A percentile compares a stretch with the other conserved stretches of the same genome.
Evolutionary conservation across 2,888 invertebrate genomes (phyloP).

Genomic region (Melanchra persicariae): DNA sequence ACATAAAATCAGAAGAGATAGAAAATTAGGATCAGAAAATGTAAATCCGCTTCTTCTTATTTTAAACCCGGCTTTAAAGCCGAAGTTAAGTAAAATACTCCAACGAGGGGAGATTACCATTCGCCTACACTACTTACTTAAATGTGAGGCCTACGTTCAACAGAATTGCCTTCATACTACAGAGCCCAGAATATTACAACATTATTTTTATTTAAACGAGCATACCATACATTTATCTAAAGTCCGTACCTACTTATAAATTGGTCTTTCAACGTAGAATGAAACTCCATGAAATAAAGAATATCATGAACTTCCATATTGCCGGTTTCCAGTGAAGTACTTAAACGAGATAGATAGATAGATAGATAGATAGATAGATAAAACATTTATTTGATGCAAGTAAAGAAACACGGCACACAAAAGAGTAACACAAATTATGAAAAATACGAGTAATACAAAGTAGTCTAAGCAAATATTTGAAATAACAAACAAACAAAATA

Average conservation of each 20-base stretch:
- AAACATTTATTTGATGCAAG: no score
- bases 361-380: no score
- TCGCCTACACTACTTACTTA: conserved; percentile 24
- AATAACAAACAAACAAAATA: no score
- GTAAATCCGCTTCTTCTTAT: conserved; percentile 9
- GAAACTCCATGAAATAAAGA: background rate
- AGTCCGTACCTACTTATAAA: background rate
- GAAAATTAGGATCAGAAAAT: conserved; percentile 3
- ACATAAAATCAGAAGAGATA: conserved; percentile 9
- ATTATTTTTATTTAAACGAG: conserved; percentile 21
- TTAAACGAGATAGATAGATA: no score
- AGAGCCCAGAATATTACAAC: conserved; percentile 11
- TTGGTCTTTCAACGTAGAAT: background rate
- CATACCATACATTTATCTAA: background rate
- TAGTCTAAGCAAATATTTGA: no score
- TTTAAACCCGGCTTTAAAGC: conserved; percentile 19
- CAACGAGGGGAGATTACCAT: conserved; percentile 13
- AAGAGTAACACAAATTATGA: no score
- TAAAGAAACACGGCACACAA: no score
- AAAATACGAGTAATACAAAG: no score
- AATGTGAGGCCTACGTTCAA: conserved; percentile 11
- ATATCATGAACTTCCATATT: background rate
- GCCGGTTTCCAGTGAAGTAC: background rate
- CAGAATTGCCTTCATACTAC: conserved; percentile 13
- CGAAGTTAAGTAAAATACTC: conserved; percentile 19